Conservation (phyloP, 2,888 invertebrate genomes). For the Tenodera sinensis region DNA sequence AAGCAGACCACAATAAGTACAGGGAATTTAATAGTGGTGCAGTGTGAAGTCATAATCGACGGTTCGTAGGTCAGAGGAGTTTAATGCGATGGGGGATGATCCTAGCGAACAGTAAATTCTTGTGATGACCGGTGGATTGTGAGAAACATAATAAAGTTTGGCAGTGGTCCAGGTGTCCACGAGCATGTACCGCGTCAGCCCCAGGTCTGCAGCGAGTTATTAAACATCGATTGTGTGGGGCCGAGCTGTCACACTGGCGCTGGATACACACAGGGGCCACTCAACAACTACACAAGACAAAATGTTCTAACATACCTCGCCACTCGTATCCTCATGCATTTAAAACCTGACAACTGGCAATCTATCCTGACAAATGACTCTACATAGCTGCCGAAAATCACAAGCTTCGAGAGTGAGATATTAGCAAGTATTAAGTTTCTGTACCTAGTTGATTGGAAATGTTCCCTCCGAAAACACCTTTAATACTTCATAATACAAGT, state of each 20-base stretch:
- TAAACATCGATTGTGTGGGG: constrained; percentile 25
- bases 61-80: not conserved
- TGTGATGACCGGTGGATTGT: not conserved
- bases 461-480: no score
- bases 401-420: no score
- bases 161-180: constrained; percentile 6
- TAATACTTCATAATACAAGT: no score
- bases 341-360: no score
- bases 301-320: no score
- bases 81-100: not conserved
- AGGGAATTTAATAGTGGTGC: not conserved
- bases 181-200: constrained; percentile 13
- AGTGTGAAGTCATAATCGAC: not conserved
- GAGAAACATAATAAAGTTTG: not conserved
- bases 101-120: not conserved
- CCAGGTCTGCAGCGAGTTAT: constrained; percentile 20
- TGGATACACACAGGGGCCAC: not conserved
- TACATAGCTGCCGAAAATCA: no score
- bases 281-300: not conserved
- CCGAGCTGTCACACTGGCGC: constrained; percentile 13
- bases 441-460: no score
- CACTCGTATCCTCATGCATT: no score
- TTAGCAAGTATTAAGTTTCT: no score
- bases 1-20: not conserved
- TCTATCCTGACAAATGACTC: no score